phyloP scores from a whole-genome alignment of 2,797 vertebrate species.

The Phylloscopus collybita region DNA sequence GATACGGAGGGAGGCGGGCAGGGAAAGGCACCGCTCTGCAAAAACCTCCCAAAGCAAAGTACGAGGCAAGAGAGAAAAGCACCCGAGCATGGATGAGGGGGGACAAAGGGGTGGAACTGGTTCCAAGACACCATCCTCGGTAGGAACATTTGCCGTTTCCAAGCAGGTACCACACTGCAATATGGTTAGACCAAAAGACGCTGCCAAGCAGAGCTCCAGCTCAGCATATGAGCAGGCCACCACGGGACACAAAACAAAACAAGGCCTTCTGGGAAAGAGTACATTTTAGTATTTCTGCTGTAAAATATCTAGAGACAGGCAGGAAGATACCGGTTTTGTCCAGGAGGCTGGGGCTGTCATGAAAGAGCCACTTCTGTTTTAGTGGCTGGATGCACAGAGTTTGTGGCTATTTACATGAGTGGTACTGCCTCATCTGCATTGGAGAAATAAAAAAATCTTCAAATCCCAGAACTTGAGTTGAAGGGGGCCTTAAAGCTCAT shows the following conservation, averaged over 20 bases:
- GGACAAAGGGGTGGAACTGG: background rate
- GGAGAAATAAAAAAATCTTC: background rate
- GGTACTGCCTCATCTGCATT: background rate
- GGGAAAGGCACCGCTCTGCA: background rate
- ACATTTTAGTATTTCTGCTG: background rate
- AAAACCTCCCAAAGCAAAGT: background rate
- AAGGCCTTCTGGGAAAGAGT: background rate
- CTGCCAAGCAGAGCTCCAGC: slow-evolving; percentile 31
- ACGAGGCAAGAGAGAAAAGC: background rate
- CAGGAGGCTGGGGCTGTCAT: background rate
- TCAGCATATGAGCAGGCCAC: background rate
- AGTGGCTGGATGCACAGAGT: background rate
- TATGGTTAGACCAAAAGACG: background rate
- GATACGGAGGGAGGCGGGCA: background rate
- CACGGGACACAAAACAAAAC: background rate
- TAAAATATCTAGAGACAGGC: background rate
- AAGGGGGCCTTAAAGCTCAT: background rate
- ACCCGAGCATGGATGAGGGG: rapidly evolving
- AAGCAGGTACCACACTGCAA: background rate
- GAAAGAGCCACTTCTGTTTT: background rate
- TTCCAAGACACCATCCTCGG: rapidly evolving
- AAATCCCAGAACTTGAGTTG: background rate
- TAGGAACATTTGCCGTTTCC: background rate
- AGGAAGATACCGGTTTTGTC: background rate
- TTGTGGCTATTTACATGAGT: background rate